These are phyloP conservation scores for Dryoscopus gambensis DNA, from an alignment of 2,113 vertebrate species.

Conservation along the genomic window DNA sequence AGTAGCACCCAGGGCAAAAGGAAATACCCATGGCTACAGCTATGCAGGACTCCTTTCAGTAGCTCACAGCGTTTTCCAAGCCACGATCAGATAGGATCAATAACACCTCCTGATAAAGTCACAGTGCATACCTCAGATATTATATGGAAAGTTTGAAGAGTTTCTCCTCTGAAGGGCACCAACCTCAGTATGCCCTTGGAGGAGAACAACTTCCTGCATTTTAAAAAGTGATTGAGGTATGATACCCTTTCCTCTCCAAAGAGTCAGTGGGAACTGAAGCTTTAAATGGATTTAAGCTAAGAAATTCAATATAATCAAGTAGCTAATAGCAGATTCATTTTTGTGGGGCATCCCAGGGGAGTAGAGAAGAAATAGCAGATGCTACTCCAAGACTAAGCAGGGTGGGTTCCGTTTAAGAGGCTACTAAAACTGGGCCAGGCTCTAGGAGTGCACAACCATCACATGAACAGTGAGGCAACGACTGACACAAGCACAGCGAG, in stretches of 20 bases:
- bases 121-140: background rate
- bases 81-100: background rate
- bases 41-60: background rate
- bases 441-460: background rate
- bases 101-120: background rate
- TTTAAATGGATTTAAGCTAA: background rate
- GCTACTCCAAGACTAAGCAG: background rate
- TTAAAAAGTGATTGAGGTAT: background rate
- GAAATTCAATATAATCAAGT: background rate
- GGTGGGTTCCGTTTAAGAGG: background rate
- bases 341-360: background rate
- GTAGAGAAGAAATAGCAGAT: background rate
- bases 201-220: background rate
- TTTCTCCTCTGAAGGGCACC: background rate
- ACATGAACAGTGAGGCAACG: fast-evolving
- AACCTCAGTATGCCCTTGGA: background rate
- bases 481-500: background rate
- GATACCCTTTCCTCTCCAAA: background rate
- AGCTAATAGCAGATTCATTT: background rate
- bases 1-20: background rate
- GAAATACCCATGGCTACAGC: background rate
- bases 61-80: background rate
- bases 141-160: conserved; percentile 14
- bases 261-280: background rate
- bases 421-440: background rate